phyloP scores from a whole-genome alignment of 1,140 invertebrate genomes.

The Diploscapter pachys region DNA sequence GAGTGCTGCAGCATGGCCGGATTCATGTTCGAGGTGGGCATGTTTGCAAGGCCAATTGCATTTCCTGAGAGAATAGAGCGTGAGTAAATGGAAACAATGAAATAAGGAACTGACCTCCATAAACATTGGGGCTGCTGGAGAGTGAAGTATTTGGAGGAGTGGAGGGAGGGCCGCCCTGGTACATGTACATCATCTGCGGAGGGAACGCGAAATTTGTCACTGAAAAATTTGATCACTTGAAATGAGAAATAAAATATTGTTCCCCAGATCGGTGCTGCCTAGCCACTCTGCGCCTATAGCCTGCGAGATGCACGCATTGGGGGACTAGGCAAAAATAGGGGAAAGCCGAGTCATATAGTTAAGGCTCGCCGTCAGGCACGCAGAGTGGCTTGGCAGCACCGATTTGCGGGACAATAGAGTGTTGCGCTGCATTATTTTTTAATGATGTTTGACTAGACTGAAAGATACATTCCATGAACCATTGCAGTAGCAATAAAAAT shows the following conservation, averaged over 20 bases:
- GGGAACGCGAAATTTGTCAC: background rate
- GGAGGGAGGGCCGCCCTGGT: conserved; percentile 10
- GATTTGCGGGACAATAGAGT: too few relatives aligned
- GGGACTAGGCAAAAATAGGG: too few relatives aligned
- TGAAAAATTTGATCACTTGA: background rate
- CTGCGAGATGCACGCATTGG: too few relatives aligned
- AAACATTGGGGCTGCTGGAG: conserved; percentile 2
- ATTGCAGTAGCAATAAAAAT: conserved; percentile 5
- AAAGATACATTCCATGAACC: background rate
- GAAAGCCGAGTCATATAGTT: too few relatives aligned
- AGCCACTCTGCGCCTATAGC: background rate
- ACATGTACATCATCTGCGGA: conserved; percentile 8
- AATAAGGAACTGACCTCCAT: background rate
- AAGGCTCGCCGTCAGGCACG: too few relatives aligned
- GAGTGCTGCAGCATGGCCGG: too few relatives aligned
- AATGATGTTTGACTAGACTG: too few relatives aligned
- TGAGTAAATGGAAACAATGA: conserved; percentile 3
- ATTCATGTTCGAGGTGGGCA: background rate
- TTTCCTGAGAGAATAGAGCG: background rate
- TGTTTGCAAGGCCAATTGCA: background rate
- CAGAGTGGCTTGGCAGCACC: too few relatives aligned
- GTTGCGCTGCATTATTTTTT: too few relatives aligned
- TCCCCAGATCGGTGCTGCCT: background rate
- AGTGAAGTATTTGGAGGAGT: conserved; percentile 11
- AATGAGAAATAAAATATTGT: background rate